Percentiles rank a stretch among this genome's conserved stretches.
phyloP scores from a whole-genome alignment of 2,797 vertebrate genomes.

The Tachyglossus aculeatus region DNA sequence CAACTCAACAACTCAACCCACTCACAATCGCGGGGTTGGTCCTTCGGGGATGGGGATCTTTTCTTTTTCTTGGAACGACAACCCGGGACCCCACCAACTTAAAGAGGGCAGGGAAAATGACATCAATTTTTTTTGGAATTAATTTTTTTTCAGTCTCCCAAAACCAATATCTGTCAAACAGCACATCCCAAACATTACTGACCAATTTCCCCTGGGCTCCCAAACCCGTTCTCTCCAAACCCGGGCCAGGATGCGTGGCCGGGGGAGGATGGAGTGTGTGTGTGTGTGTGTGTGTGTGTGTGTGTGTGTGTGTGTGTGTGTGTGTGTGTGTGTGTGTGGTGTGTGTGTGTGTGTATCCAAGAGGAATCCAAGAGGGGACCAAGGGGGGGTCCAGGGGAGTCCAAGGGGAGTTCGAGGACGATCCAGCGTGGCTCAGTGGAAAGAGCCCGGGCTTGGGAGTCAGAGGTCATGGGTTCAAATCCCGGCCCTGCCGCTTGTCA shows the following conservation, averaged over 20 bases:
- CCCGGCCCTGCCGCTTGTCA: no score
- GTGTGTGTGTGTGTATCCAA: neutral
- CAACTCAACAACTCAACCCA: slow-evolving; percentile 15
- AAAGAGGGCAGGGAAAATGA: slow-evolving; percentile 25
- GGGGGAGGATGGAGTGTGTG: neutral
- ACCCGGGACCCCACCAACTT: neutral
- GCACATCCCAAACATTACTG: slow-evolving; percentile 18
- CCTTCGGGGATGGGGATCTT: neutral
- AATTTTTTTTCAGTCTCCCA: slow-evolving; percentile 30
- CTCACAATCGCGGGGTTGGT: slow-evolving; percentile 29
- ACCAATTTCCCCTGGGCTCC: neutral
- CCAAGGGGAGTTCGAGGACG: no score
- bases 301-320: neutral
- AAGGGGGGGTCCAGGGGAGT: no score
- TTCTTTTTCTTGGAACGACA: neutral
- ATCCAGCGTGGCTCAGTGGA: no score
- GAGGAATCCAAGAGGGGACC: no score
- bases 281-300: neutral
- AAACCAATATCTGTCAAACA: slow-evolving; percentile 32
- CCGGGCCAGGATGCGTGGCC: neutral
- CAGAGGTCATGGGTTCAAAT: no score
- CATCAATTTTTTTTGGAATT: slow-evolving; percentile 49
- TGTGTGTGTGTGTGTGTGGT: neutral
- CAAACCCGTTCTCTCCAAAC: neutral
- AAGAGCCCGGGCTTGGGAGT: no score